Percentiles rank a stretch among this genome's conserved stretches.
Evolutionary conservation across 2,888 invertebrate species (phyloP).

Genomic region (Cryptocephalus primarius): DNA sequence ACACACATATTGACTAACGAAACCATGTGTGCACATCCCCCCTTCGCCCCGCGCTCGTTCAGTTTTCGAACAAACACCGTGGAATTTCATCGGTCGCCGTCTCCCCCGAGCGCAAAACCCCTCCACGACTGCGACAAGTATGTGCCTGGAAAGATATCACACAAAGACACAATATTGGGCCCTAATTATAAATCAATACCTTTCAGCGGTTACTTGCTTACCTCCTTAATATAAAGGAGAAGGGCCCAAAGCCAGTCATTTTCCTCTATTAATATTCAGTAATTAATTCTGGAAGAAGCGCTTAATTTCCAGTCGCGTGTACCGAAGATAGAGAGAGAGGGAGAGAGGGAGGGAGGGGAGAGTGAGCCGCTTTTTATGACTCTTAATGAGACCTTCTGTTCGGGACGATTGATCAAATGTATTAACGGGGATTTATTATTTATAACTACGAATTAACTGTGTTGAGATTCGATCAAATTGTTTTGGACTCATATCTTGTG

Average conservation of each 20-base stretch:
- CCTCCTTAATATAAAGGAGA: slow-evolving; percentile 30
- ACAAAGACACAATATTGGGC: slow-evolving; percentile 21
- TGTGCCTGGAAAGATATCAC: slow-evolving; percentile 7
- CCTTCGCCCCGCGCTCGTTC: too few relatives aligned
- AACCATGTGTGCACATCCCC: too few relatives aligned
- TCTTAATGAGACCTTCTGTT: slow-evolving; percentile 33
- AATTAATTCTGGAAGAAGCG: slow-evolving; percentile 34
- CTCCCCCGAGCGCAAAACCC: background rate
- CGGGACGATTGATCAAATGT: slow-evolving; percentile 33
- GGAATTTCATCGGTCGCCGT: background rate
- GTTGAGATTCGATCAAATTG: too few relatives aligned
- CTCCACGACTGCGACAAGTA: slow-evolving; percentile 3
- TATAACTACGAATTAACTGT: too few relatives aligned
- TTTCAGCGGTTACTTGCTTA: slow-evolving; percentile 35
- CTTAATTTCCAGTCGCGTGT: slow-evolving; percentile 34
- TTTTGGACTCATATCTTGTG: too few relatives aligned
- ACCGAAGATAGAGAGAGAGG: slow-evolving; percentile 7
- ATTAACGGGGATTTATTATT: too few relatives aligned
- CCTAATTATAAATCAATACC: slow-evolving; percentile 36
- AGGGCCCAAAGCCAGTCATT: slow-evolving; percentile 33
- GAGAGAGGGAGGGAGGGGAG: background rate
- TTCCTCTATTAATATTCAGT: slow-evolving; percentile 37
- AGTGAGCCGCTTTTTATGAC: slow-evolving; percentile 29
- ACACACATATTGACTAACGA: too few relatives aligned
- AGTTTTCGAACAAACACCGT: background rate